These are phyloP conservation scores for Dermatophagoides farinae DNA, from an alignment of 1,140 invertebrate species.

Conservation along the genomic window DNA sequence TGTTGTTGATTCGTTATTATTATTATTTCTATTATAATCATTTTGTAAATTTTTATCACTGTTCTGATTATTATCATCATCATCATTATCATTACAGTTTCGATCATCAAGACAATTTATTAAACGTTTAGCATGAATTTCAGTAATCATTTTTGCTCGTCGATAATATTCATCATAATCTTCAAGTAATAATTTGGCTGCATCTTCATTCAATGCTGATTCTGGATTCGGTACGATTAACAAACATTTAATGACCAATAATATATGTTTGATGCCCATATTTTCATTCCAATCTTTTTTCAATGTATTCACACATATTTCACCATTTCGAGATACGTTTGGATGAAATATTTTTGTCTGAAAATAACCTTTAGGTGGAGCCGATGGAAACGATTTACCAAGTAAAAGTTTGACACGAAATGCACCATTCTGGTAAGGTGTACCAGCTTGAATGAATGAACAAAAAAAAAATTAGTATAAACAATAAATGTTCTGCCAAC, in stretches of 20 bases:
- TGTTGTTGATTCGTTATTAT: no score
- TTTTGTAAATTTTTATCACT: no score
- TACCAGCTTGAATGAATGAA: slow-evolving; percentile 38
- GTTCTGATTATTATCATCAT: no score
- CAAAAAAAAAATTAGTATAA: slow-evolving; percentile 3
- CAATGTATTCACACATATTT: slow-evolving; percentile 91
- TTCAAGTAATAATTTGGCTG: slow-evolving; percentile 29
- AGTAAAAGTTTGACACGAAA: slow-evolving; percentile 75
- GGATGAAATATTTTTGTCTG: slow-evolving; percentile 93
- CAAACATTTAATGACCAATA: slow-evolving; percentile 75
- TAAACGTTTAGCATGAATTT: slow-evolving; percentile 56
- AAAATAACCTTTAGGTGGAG: slow-evolving; percentile 84
- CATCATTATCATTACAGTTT: no score
- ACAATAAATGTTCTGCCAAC: not conserved
- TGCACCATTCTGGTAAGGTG: slow-evolving; percentile 58
- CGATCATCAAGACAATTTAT: not conserved
- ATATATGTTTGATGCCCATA: slow-evolving; percentile 83
- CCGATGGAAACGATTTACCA: slow-evolving; percentile 75
- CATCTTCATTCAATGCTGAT: slow-evolving; percentile 74
- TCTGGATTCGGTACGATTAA: slow-evolving; percentile 83
- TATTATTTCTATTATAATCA: no score
- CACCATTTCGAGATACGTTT: slow-evolving; percentile 78
- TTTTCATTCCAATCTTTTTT: slow-evolving; percentile 94
- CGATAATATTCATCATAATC: slow-evolving; percentile 75
- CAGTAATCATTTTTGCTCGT: slow-evolving; percentile 77